A percentile compares a stretch with the other conserved stretches of the same genome.
Conservation (phyloP, 1,140 invertebrate species). For the Drosophila littoralis region DNA sequence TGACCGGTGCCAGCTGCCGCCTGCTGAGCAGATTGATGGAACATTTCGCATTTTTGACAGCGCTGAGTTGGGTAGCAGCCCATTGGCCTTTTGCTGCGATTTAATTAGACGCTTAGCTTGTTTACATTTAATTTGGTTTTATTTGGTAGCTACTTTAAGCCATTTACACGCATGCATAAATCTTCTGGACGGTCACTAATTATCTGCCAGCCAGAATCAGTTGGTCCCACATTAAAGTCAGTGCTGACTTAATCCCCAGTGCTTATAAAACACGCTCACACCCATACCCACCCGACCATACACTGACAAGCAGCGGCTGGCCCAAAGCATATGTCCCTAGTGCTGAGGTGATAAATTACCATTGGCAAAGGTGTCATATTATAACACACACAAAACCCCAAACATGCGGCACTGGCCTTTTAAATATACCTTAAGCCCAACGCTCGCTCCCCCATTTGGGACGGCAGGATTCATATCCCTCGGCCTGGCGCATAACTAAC, state of each 20-base stretch:
- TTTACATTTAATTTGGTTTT: conserved; percentile 76
- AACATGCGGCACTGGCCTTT: conserved; percentile 78
- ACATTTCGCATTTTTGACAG: conserved; percentile 62
- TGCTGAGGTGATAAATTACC: conserved; percentile 80
- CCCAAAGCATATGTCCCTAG: conserved; percentile 70
- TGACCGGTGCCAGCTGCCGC: conserved; percentile 19
- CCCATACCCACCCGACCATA: neutral
- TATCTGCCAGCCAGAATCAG: conserved; percentile 73
- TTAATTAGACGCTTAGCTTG: conserved; percentile 78
- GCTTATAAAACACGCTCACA: conserved; percentile 57
- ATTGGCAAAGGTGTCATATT: conserved; percentile 82
- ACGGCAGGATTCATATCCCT: conserved; percentile 12
- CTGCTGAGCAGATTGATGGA: conserved; percentile 61
- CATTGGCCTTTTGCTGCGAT: conserved; percentile 47
- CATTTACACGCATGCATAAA: conserved; percentile 79
- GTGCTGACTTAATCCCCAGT: conserved; percentile 67
- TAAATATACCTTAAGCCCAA: conserved; percentile 79
- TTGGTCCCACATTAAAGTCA: conserved; percentile 74
- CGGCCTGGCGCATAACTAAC: conserved; percentile 70
- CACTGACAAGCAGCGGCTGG: conserved; percentile 6
- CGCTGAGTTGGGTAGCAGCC: conserved; percentile 31
- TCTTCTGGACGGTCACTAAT: conserved; percentile 72
- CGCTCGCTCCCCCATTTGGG: conserved; percentile 6
- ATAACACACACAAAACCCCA: conserved; percentile 72
- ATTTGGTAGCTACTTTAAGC: conserved; percentile 73